Base-by-base conservation (phyloP, 2,797 vertebrate genomes). In the Brachyalestes nurse region DNA sequence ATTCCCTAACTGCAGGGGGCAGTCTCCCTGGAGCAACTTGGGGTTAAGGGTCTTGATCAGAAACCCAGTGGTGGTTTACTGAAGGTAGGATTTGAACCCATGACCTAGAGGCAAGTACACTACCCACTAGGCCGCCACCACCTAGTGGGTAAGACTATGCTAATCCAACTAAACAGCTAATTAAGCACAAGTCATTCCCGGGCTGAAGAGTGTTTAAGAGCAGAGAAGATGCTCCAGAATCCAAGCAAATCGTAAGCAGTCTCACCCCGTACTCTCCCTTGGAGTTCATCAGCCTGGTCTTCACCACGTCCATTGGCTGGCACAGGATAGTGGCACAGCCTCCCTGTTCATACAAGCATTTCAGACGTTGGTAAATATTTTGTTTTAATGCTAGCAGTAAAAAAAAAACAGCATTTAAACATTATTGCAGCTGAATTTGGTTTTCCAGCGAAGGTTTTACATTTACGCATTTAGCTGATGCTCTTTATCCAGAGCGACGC, bases 281-380 rank as follows among this genome's bases (percentile, higher is more conserved):
- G 66, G 95, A 93, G 80, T 95, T 97, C 95, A 96, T 97, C 77
- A 96, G 88, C 25, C 96, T 93, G 0, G 96, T 97, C 92, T 97
- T 97, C 64, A 97, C 87, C 70, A 96, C 96, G 0, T 97, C 95
- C 69, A 97, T 87, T 5, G 95, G 95, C 88, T 97, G 95, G 86
- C 95, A 97, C 40, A 97, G 90, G 85, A 96, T 86, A 0, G 94
- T 96, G 84, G 95, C 95, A 58, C 95, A 95, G 2, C 95, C 94
- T 0, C 95, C 95, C 95, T 96, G 84, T 0, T n/a, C 6, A 77
- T 51, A 66, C 53, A 2, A 78, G 6, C 28, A 10, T 47, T 61
- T 28, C 5, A 38, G 23, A 53, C 12, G 66, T 8, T 34, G 9
- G 19, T 51, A 75, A 75, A 69, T 0, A 6, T 1, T 66, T 10